Conservation (phyloP, 1,140 invertebrate species). For the Heliconius congener region DNA sequence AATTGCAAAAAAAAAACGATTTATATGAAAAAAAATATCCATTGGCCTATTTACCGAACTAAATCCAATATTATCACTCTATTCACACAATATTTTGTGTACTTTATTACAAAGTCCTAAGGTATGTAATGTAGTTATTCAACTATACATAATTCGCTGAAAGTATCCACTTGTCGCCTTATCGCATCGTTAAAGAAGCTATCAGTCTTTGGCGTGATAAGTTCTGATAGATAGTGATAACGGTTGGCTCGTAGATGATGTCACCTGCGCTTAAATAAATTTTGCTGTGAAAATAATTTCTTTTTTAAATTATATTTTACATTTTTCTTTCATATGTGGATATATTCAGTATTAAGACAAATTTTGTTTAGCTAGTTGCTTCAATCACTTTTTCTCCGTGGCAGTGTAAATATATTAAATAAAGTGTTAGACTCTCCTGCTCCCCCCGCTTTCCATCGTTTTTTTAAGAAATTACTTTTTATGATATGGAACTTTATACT, state of each 20-base stretch:
- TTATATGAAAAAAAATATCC: constrained; percentile 7
- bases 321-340: no score
- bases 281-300: background rate
- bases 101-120: constrained; percentile 24
- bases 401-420: no score
- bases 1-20: background rate
- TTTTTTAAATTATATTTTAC: background rate
- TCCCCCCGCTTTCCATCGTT: no score
- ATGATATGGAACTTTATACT: no score
- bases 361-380: no score
- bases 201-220: constrained; percentile 52
- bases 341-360: no score
- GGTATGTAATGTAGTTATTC: constrained; percentile 31
- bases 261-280: constrained; percentile 31
- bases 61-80: constrained; percentile 32
- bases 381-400: no score
- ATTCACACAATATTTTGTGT: constrained; percentile 1
- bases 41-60: constrained; percentile 31
- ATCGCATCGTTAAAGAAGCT: constrained; percentile 50
- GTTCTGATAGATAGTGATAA: constrained; percentile 50
- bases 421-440: no score
- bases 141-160: constrained; percentile 37
- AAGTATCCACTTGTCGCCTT: constrained; percentile 47
- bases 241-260: constrained; percentile 39
- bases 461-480: no score